Evolutionary conservation across 2,113 vertebrate genomes (phyloP).

Genomic region (Pantherophis guttatus): DNA sequence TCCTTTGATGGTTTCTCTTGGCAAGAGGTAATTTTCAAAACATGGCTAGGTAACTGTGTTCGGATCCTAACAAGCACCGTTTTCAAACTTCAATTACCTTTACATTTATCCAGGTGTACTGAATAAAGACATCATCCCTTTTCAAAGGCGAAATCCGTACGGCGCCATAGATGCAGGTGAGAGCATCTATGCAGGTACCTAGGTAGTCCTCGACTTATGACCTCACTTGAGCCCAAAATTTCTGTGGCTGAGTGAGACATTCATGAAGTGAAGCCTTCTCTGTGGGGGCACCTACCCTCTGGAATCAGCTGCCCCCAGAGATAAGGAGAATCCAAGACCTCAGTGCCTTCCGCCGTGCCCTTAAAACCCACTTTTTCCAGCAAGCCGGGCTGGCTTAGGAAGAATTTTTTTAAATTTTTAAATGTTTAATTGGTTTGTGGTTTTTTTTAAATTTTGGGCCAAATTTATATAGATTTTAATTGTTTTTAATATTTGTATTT

Average conservation of each 20-base stretch:
- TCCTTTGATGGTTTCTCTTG: conserved; percentile 26
- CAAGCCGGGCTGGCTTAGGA: too few relatives aligned
- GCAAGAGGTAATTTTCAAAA: conserved; percentile 42
- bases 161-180: background rate
- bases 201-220: background rate
- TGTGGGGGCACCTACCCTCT: too few relatives aligned
- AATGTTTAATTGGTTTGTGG: too few relatives aligned
- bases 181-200: background rate
- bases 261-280: background rate
- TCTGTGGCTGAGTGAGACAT: background rate
- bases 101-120: background rate
- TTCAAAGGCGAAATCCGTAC: background rate
- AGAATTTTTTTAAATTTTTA: too few relatives aligned
- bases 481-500: too few relatives aligned
- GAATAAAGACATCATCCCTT: background rate
- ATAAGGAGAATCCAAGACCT: too few relatives aligned
- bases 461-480: too few relatives aligned
- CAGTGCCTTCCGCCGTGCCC: too few relatives aligned
- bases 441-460: too few relatives aligned
- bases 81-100: conserved; percentile 8
- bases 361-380: too few relatives aligned
- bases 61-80: conserved; percentile 12
- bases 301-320: too few relatives aligned
- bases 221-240: background rate
- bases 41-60: conserved; percentile 28